phyloP scores from a whole-genome alignment of 2,797 vertebrate species.

The Pyrocephalus nanus region DNA sequence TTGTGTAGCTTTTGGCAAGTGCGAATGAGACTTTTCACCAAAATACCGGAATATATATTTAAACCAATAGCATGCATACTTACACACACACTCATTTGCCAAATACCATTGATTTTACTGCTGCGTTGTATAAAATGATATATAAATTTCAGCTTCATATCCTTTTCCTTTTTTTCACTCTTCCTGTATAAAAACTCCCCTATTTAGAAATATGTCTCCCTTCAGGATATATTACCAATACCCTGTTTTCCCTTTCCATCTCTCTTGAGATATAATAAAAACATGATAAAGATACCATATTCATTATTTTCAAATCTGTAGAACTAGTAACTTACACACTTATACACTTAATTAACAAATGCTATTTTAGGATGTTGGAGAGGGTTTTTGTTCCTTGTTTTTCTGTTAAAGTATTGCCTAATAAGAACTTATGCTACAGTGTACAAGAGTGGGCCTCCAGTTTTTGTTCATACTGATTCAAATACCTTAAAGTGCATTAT shows the following conservation, averaged over 20 bases:
- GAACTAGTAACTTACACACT: too few relatives aligned
- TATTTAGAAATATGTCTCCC: not conserved
- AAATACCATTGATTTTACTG: not conserved
- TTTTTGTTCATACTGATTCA: not conserved
- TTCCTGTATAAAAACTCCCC: not conserved
- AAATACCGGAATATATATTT: conserved; percentile 12
- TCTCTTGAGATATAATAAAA: not conserved
- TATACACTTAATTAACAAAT: not conserved
- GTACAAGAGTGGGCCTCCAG: not conserved
- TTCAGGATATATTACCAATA: not conserved
- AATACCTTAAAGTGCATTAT: not conserved
- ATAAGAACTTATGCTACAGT: not conserved
- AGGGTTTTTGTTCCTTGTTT: fast-evolving
- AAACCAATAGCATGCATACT: not conserved
- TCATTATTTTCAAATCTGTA: not conserved
- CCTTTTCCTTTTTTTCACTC: not conserved
- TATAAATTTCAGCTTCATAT: not conserved
- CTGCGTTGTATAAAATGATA: not conserved
- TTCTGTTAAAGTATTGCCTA: not conserved
- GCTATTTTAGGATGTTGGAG: not conserved
- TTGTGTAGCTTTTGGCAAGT: conserved; percentile 34
- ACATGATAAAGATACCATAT: not conserved
- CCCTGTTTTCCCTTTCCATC: not conserved
- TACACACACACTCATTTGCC: not conserved
- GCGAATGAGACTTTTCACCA: not conserved